These are phyloP conservation scores for Gracilinanus agilis DNA, from an alignment of 2,113 vertebrate species.

Conservation along the genomic window DNA sequence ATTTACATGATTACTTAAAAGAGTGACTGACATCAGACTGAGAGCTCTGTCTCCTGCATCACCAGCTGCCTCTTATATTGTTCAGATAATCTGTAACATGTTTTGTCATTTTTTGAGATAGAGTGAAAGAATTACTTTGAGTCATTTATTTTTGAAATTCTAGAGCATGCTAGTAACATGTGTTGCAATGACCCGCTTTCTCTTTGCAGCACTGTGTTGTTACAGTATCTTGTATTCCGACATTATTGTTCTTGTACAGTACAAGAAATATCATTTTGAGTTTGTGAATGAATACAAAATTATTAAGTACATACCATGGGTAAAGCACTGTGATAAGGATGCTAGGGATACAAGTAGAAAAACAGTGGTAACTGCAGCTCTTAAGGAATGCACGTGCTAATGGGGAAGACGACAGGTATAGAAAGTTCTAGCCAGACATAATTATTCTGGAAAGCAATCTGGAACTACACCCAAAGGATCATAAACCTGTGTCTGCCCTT, in stretches of 20 bases:
- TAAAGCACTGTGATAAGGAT: too few species aligned
- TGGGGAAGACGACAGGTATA: too few species aligned
- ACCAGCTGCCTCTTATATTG: neutral
- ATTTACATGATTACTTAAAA: too few species aligned
- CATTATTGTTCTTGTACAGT: neutral
- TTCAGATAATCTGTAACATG: fast-evolving
- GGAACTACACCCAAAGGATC: too few species aligned
- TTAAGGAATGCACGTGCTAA: too few species aligned
- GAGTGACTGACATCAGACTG: neutral
- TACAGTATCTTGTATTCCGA: neutral
- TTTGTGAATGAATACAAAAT: neutral
- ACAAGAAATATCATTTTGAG: neutral
- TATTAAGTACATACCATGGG: too few species aligned
- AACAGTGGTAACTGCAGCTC: too few species aligned
- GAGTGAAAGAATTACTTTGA: neutral
- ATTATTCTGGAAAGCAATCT: too few species aligned
- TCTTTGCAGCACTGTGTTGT: neutral
- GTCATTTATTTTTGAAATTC: neutral
- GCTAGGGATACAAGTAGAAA: too few species aligned
- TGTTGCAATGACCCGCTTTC: too few species aligned
- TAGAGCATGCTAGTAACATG: neutral
- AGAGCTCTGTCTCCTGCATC: neutral
- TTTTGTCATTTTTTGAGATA: neutral
- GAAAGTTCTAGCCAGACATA: too few species aligned
- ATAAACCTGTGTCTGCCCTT: too few species aligned